Percentiles rank a stretch among this genome's conserved stretches.
Conservation (phyloP, 2,888 invertebrate genomes). For the Bhutanitis thaidina region DNA sequence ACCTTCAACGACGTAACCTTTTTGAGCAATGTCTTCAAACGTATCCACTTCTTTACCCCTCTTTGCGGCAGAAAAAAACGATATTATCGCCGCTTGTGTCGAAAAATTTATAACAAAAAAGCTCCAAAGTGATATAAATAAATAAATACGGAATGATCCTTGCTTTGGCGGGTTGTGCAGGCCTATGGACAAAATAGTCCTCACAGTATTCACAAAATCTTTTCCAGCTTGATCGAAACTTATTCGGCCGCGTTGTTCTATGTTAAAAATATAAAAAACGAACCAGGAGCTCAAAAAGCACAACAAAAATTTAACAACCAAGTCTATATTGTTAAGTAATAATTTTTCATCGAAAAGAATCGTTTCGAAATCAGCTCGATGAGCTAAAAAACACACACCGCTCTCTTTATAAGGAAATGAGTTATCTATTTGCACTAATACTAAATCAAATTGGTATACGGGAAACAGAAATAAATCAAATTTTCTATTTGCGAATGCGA, state of each 20-base stretch:
- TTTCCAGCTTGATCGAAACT: slow-evolving; percentile 57
- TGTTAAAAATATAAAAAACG: slow-evolving; percentile 48
- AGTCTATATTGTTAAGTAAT: slow-evolving; percentile 33
- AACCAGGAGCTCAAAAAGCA: slow-evolving; percentile 59
- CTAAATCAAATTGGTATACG: slow-evolving; percentile 58
- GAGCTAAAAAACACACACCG: slow-evolving; percentile 59
- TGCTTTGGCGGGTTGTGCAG: slow-evolving; percentile 50
- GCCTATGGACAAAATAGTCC: slow-evolving; percentile 49
- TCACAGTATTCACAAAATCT: slow-evolving; percentile 56
- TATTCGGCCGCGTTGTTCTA: slow-evolving; percentile 35
- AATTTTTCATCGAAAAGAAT: slow-evolving; percentile 49
- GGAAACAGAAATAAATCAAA: slow-evolving; percentile 56
- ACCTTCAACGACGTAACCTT: slow-evolving; percentile 61
- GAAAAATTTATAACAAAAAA: slow-evolving; percentile 65
- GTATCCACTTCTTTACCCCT: slow-evolving; percentile 66
- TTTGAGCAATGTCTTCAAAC: slow-evolving; percentile 62
- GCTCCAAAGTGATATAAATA: slow-evolving; percentile 58
- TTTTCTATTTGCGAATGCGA: slow-evolving; percentile 49
- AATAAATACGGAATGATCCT: slow-evolving; percentile 52
- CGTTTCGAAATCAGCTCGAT: slow-evolving; percentile 58
- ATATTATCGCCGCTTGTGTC: slow-evolving; percentile 64
- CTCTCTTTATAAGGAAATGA: slow-evolving; percentile 56
- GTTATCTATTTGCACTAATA: slow-evolving; percentile 54
- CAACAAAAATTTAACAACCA: slow-evolving; percentile 36
- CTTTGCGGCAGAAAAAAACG: slow-evolving; percentile 61